These are phyloP conservation scores for Cisticola juncidis DNA, from an alignment of 2,113 vertebrate genomes.

Conservation along the genomic window DNA sequence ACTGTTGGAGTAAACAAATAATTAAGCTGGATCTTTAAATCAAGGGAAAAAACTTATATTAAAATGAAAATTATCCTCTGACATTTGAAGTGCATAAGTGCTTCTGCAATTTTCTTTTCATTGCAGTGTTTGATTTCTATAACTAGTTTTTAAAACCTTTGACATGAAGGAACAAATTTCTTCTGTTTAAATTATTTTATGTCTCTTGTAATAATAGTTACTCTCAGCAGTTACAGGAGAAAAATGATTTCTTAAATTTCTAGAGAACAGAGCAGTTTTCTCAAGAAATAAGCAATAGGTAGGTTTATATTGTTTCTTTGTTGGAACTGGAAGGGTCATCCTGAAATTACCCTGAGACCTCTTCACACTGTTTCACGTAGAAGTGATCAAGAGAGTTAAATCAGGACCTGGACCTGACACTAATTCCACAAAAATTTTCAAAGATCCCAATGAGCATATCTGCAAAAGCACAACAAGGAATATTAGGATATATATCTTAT, in stretches of 20 bases:
- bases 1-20: not conserved
- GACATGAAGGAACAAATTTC: constrained; percentile 10
- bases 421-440: not conserved
- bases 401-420: not conserved
- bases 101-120: constrained; percentile 20
- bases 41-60: not conserved
- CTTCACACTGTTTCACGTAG: not conserved
- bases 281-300: not conserved
- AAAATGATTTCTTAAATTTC: not conserved
- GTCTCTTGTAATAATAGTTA: constrained; percentile 36
- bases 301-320: not conserved
- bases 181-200: constrained; percentile 35
- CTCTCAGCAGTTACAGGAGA: not conserved
- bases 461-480: not conserved
- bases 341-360: not conserved
- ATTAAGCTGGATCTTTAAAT: not conserved
- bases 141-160: constrained; percentile 35
- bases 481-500: not conserved
- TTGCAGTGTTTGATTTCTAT: not conserved
- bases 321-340: not conserved
- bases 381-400: not conserved
- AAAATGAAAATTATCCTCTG: constrained; percentile 36
- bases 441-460: not conserved
- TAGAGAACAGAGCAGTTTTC: not conserved
- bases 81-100: constrained; percentile 1